phyloP scores from a whole-genome alignment of 2,113 vertebrate species.

The Cynocephalus volans region DNA sequence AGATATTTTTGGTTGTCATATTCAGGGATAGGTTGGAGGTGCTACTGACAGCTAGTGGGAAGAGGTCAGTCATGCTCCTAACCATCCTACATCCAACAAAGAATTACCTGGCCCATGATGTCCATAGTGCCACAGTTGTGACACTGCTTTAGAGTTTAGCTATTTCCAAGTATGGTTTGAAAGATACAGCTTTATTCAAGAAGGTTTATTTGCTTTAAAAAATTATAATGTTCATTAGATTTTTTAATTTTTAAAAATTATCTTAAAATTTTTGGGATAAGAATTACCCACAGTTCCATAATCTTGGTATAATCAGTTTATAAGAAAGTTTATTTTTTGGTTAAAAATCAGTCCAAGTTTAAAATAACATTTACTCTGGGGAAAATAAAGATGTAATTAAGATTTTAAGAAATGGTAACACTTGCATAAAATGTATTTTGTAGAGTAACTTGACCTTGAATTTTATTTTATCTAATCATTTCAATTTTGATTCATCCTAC shows the following conservation, averaged over 20 bases:
- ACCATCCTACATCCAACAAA: neutral
- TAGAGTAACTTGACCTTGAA: conserved; percentile 34
- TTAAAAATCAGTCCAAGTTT: conserved; percentile 44
- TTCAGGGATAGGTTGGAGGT: neutral
- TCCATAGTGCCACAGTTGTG: neutral
- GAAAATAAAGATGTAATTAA: neutral
- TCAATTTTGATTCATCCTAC: conserved; percentile 65
- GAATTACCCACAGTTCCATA: neutral
- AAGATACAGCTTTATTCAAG: conserved; percentile 24
- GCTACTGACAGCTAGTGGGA: conserved; percentile 23
- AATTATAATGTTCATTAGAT: neutral
- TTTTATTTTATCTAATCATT: conserved; percentile 56
- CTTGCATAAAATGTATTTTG: conserved; percentile 37
- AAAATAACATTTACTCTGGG: neutral
- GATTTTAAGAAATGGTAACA: neutral
- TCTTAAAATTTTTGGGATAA: neutral
- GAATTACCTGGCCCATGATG: neutral
- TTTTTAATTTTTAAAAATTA: neutral
- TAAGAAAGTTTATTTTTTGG: conserved; percentile 38
- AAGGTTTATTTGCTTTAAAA: conserved; percentile 34
- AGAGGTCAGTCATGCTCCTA: neutral
- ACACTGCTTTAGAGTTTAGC: neutral
- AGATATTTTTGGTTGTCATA: neutral
- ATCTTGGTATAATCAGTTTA: neutral
- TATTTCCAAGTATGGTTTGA: neutral